Percentiles rank a stretch among this genome's conserved stretches.
Evolutionary conservation across 2,888 invertebrate genomes (phyloP).

Genomic region (Quadroppia sp.): DNA sequence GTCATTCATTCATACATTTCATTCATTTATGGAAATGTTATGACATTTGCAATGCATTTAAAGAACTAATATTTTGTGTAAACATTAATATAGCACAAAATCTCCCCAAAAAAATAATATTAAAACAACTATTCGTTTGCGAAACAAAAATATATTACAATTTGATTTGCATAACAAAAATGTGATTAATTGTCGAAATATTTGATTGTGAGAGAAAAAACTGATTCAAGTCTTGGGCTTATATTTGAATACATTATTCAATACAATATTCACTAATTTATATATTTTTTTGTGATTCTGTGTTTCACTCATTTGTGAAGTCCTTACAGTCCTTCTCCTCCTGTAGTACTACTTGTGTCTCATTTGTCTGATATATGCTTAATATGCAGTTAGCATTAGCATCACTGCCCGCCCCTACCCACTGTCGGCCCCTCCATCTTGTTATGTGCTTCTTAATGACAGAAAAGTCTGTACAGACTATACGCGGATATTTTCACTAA

Average conservation of each 20-base stretch:
- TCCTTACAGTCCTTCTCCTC: no score
- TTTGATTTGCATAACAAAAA: no score
- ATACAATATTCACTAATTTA: background rate
- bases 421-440: conserved; percentile 16
- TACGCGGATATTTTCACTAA: conserved; percentile 35
- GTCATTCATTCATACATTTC: conserved; percentile 4
- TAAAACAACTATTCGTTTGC: no score
- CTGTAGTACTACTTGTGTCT: background rate
- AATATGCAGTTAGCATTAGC: conserved; percentile 27
- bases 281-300: background rate
- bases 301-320: background rate
- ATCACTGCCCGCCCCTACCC: conserved; percentile 16
- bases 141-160: no score
- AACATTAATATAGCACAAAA: no score
- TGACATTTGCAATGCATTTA: background rate
- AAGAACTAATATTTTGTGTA: no score
- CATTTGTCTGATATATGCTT: conserved; percentile 38
- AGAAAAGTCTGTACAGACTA: conserved; percentile 22
- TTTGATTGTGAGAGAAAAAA: no score
- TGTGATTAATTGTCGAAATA: no score
- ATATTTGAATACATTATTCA: background rate
- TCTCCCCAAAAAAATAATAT: no score
- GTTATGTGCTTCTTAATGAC: conserved; percentile 34
- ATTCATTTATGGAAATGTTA: background rate
- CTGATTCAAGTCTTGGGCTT: background rate